phyloP scores from a whole-genome alignment of 2,113 vertebrate genomes.

The Tragelaphus strepsiceros region DNA sequence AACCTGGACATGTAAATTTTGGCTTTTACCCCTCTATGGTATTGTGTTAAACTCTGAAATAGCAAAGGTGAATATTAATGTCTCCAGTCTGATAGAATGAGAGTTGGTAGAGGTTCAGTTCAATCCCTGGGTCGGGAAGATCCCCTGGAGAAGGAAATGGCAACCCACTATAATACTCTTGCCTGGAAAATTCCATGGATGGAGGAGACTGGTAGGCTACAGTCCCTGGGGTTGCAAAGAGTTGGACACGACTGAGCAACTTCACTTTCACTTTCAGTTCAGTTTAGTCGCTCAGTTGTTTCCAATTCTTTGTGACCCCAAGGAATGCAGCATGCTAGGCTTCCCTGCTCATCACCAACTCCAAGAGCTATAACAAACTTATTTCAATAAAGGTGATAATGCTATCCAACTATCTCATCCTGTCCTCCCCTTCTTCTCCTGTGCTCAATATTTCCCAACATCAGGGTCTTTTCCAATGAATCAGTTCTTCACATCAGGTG shows the following conservation, averaged over 20 bases:
- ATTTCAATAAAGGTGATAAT: neutral
- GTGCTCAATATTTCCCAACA: neutral
- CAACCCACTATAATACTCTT: too few relatives aligned
- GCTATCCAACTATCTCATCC: neutral
- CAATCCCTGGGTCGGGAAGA: too few relatives aligned
- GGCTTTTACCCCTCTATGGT: neutral
- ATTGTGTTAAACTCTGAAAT: neutral
- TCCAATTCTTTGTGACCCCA: neutral
- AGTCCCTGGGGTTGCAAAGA: too few relatives aligned
- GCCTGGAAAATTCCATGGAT: too few relatives aligned
- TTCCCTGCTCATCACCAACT: neutral
- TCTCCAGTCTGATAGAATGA: neutral
- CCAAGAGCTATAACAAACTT: neutral
- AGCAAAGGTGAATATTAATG: neutral
- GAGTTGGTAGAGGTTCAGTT: neutral
- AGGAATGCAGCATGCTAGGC: neutral
- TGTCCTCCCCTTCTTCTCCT: neutral
- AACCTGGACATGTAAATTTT: neutral
- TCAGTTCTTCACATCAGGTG: rapidly evolving
- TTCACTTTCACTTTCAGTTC: too few relatives aligned
- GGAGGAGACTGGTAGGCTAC: too few relatives aligned
- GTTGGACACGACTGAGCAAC: too few relatives aligned
- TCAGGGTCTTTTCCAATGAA: neutral
- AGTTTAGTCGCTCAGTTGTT: neutral
- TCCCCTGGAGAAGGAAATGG: too few relatives aligned